Percentiles rank a stretch among this genome's conserved stretches.
These are phyloP conservation scores for Drosophila phalerata DNA, from an alignment of 2,888 invertebrate genomes.

Conservation along the genomic window DNA sequence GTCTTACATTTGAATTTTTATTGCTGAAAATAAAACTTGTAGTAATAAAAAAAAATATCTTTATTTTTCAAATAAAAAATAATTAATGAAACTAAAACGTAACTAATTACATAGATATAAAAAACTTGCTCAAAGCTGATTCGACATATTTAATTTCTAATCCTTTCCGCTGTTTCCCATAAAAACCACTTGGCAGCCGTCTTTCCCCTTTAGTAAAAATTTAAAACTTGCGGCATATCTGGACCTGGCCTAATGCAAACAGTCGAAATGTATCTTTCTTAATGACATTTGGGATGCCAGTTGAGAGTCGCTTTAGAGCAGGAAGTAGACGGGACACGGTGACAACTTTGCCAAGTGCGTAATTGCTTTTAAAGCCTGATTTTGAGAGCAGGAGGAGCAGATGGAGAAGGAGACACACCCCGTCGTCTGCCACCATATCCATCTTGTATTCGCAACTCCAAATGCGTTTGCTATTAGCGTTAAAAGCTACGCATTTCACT, in stretches of 20 bases:
- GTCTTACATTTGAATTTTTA: not conserved
- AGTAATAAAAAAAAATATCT: not conserved
- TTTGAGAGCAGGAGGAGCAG: slow-evolving; percentile 14
- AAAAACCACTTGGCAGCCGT: slow-evolving; percentile 1
- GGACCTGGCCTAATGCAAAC: slow-evolving; percentile 40
- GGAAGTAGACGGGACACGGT: slow-evolving; percentile 56
- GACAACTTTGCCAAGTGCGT: slow-evolving; percentile 68
- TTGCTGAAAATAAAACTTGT: not conserved
- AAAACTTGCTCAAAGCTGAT: slow-evolving; percentile 2
- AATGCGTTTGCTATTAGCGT: slow-evolving; percentile 61
- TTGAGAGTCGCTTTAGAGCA: slow-evolving; percentile 57
- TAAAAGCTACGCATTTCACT: slow-evolving; percentile 63
- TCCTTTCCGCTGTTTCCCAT: slow-evolving; percentile 14
- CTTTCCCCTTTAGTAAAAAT: slow-evolving; percentile 2
- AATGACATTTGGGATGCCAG: slow-evolving; percentile 53
- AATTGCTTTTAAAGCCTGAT: slow-evolving; percentile 73
- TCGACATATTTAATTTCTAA: slow-evolving; percentile 3
- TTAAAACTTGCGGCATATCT: slow-evolving; percentile 15
- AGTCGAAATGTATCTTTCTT: slow-evolving; percentile 35
- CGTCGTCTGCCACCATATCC: slow-evolving; percentile 10
- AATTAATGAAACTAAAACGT: not conserved
- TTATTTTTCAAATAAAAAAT: not conserved
- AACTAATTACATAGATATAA: not conserved
- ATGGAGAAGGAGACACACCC: slow-evolving; percentile 51
- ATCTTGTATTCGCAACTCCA: not conserved